Evolutionary conservation across 2,888 invertebrate species (phyloP), one percentile per base, ranked within the genome.

Genomic region (Proisotoma minuta): DNA sequence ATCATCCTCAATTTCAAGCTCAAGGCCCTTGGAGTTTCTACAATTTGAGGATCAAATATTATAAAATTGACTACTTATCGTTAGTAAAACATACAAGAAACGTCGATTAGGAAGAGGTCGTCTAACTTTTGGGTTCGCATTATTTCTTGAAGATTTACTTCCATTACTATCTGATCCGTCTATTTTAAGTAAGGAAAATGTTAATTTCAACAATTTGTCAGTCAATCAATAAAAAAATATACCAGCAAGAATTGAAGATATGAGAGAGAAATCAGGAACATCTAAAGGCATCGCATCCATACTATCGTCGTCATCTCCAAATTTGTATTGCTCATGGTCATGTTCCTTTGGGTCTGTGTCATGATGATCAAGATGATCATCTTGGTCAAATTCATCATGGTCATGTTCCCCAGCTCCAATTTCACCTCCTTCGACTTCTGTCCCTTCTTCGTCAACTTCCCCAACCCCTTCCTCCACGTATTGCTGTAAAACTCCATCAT

Each of bases 241-340:
- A 20, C 28, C 39, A 39, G 20, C 29, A 22, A 54, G 23, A 20
- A 54, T 54, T 4, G 53, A 54, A 22, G 53, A 54, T 28, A 54
- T 54, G 8, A 54, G 39, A 8, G 53, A 54, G n/a, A 54, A 54
- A 39, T 54, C 53, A 34, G 53, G 53, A 29, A 54, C 53, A n/a
- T 54, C 53, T 18, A 54, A 39, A 39, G 53, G 28, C 34, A 39
- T 39, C 5, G 53, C 27, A 20, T 54, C 53, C 29, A 54, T 54
- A 39, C 53, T 54, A 20, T 43, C 43, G 4, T 43, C 43, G n/a
- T 43, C 43, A 5, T 43, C 43, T n/a, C n/a, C n/a, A n/a, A n/a
- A n/a, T n/a, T n/a, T n/a, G n/a, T n/a, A n/a, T n/a, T n/a, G n/a
- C n/a, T n/a, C n/a, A n/a, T n/a, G n/a, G n/a, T n/a, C n/a, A n/a